phyloP scores from a whole-genome alignment of 2,113 vertebrate species.

The Gymnobelideus leadbeateri region DNA sequence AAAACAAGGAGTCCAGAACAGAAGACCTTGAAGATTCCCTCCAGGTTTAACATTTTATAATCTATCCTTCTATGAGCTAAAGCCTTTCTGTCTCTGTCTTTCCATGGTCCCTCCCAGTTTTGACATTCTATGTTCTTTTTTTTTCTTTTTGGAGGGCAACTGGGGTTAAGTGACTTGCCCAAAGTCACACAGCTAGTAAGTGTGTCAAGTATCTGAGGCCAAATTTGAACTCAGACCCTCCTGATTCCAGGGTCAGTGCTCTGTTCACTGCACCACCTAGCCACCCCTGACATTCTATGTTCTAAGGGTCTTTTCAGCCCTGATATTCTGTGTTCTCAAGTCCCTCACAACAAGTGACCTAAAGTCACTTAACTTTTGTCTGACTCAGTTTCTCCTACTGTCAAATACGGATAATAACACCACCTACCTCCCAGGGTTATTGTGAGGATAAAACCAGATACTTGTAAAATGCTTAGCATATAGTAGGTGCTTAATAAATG shows the following conservation, averaged over 20 bases:
- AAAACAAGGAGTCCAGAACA: not conserved
- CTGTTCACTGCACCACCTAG: no score
- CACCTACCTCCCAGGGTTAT: not conserved
- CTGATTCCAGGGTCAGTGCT: no score
- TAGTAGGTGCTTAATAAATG: not conserved
- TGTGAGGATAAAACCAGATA: not conserved
- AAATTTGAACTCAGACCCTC: no score
- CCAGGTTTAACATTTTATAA: not conserved
- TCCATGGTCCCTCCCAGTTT: not conserved
- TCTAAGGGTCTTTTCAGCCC: no score
- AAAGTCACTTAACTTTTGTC: not conserved
- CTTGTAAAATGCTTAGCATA: not conserved
- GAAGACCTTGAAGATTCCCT: not conserved
- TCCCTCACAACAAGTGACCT: not conserved
- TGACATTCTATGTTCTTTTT: not conserved
- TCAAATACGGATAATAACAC: not conserved
- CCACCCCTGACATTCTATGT: not conserved
- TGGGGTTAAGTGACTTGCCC: no score
- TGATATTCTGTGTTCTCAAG: not conserved
- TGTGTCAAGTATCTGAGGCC: no score
- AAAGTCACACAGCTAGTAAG: no score
- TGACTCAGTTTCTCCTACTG: not conserved
- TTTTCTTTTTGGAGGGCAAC: no score
- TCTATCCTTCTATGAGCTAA: not conserved
- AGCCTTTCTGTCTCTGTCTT: not conserved